Conservation (phyloP, 2,113 vertebrate genomes). For the Hystrix brachyura region DNA sequence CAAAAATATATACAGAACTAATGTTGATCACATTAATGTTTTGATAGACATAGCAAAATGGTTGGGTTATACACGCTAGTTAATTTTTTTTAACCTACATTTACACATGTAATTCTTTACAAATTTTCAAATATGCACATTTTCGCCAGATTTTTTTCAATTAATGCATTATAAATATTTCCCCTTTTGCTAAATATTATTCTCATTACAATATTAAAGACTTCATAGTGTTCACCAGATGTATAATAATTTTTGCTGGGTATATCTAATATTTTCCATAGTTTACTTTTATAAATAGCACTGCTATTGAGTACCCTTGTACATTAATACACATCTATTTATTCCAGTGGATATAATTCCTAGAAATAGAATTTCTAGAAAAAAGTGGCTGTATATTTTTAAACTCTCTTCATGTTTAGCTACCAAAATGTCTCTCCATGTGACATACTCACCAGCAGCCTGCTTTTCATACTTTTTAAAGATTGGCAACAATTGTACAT, state of each 20-base stretch:
- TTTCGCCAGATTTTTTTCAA: conserved; percentile 38
- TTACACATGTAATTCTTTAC: not conserved
- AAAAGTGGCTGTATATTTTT: conserved; percentile 24
- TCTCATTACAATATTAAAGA: conserved; percentile 23
- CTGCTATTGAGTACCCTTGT: not conserved
- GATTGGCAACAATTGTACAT: not conserved
- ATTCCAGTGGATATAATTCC: conserved; percentile 32
- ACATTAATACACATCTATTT: not conserved
- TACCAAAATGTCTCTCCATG: conserved; percentile 14
- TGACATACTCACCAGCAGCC: not conserved
- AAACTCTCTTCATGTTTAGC: conserved; percentile 35
- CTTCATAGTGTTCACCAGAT: not conserved
- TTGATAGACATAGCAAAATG: conserved; percentile 28
- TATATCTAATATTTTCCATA: not conserved
- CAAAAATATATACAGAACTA: conserved; percentile 4
- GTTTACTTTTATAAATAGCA: conserved; percentile 59
- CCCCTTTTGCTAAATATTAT: conserved; percentile 52
- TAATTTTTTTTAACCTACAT: not conserved
- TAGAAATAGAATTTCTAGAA: conserved; percentile 52
- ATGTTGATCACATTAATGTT: not conserved
- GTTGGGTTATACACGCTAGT: not conserved
- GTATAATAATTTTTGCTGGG: not conserved
- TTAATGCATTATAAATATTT: conserved; percentile 48
- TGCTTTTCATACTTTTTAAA: not conserved
- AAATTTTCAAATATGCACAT: conserved; percentile 1